Conservation (phyloP, 2,888 invertebrate species). For the Tridacna gigas region DNA sequence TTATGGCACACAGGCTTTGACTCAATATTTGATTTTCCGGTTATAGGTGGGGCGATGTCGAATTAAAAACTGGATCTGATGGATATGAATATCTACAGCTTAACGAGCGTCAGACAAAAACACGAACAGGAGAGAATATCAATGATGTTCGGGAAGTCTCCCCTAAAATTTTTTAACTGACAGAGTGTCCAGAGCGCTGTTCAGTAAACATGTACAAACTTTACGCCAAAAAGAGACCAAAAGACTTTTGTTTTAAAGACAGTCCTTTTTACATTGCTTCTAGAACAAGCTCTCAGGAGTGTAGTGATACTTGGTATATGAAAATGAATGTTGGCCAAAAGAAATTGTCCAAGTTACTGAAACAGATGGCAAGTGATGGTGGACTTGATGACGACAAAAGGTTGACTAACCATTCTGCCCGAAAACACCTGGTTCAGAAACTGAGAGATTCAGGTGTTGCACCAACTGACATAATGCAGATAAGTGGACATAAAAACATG, state of each 20-base stretch:
- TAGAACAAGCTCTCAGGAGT: slow-evolving; percentile 4
- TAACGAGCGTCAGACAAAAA: slow-evolving; percentile 44
- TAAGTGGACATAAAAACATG: too few relatives aligned
- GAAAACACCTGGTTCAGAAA: too few relatives aligned
- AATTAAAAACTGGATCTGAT: slow-evolving; percentile 20
- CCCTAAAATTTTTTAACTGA: slow-evolving; percentile 36
- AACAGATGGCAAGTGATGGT: slow-evolving; percentile 43
- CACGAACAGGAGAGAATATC: slow-evolving; percentile 35
- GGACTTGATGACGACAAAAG: slow-evolving; percentile 32
- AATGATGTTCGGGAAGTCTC: slow-evolving; percentile 31
- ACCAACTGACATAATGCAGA: too few relatives aligned
- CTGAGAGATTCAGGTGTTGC: slow-evolving; percentile 38
- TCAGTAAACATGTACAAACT: slow-evolving; percentile 37
- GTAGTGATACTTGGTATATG: slow-evolving; percentile 37
- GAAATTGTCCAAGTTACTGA: slow-evolving; percentile 36
- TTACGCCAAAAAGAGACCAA: slow-evolving; percentile 37
- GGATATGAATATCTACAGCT: slow-evolving; percentile 40
- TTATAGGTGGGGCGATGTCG: slow-evolving; percentile 51
- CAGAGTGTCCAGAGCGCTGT: slow-evolving; percentile 31
- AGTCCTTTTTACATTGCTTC: slow-evolving; percentile 46
- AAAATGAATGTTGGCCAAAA: slow-evolving; percentile 30
- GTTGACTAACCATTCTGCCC: slow-evolving; percentile 42
- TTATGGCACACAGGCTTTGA: too few relatives aligned
- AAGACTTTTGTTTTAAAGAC: slow-evolving; percentile 27
- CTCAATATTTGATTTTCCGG: too few relatives aligned